phyloP scores from a whole-genome alignment of 1,140 invertebrate species.

The Reticulitermes speratus region DNA sequence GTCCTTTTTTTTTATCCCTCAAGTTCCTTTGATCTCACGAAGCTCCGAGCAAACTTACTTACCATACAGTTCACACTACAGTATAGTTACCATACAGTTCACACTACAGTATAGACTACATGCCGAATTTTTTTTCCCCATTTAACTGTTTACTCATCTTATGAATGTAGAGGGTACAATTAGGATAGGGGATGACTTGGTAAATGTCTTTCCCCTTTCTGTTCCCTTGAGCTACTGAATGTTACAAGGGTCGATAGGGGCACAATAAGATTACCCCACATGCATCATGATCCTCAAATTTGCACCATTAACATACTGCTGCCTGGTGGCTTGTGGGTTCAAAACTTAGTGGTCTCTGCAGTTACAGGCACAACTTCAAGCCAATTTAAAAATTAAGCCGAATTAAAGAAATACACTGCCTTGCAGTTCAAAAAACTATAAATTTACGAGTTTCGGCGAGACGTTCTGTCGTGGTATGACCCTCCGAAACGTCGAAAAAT shows the following conservation, averaged over 20 bases:
- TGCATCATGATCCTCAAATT: background rate
- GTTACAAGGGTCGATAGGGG: background rate
- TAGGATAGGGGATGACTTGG: background rate
- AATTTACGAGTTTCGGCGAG: no score
- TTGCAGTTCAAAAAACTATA: no score
- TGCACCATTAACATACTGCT: background rate
- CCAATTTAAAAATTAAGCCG: no score
- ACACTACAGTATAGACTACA: background rate
- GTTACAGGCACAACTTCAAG: no score
- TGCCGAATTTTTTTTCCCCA: background rate
- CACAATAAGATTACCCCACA: background rate
- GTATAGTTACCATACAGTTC: background rate
- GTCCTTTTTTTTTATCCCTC: background rate
- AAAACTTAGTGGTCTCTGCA: background rate
- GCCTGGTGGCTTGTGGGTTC: background rate
- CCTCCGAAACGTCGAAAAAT: no score
- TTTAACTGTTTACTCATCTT: background rate
- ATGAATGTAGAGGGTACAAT: background rate
- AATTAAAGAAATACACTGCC: no score
- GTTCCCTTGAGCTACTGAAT: background rate
- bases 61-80: background rate
- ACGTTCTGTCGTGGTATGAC: no score
- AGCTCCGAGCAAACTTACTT: background rate
- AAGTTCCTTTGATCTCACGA: background rate
- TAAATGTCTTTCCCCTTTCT: background rate